Base-by-base conservation (phyloP, 2,888 invertebrate species). In the Lasioglossum lativentre region DNA sequence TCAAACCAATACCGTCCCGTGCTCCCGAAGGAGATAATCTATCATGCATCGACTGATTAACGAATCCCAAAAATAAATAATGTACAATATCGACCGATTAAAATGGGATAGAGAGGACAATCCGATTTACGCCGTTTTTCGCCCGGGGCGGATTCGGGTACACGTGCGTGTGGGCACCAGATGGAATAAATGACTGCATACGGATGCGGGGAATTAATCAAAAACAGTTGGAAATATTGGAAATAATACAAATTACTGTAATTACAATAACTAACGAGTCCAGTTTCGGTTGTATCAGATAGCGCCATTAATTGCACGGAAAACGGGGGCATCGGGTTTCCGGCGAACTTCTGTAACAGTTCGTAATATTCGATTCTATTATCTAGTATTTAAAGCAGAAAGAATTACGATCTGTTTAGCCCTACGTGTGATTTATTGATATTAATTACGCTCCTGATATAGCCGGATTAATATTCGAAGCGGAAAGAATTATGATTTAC, bases 191-290 rank as follows among this genome's bases (percentile, higher is more conserved):
- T 59, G 73, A 75, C 75, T 83, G 86, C 74, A 75, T 80, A 78
- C 75, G 75, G 81, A 59, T 27, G 79, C 59, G 70, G 80, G 70
- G 59, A 79, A 87, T 89, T 87, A 89, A 89, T 89, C 82, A 74
- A 80, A 78, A 71, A 78, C 56, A 66, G 38, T 56, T 73, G 56
- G 34, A 80, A 47, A 78, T 76, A 56, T 56, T 56, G 56, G 56
- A 56, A 56, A 56, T n/a, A 56, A 56, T 56, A 56, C 56, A 56
- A 86, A 89, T 89, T 87, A 82, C 82, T 82, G 79, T 85, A 89
- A 87, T 85, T 83, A 87, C 87, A 80, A 83, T 82, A 89, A 89
- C 86, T 89, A 89, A 89, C 85, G 80, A 70, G 40, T 70, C 38
- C 40, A n/a, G 40, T 70, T 70, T n/a, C 14, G 40, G 40, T 70